Percentiles rank a stretch among this genome's conserved stretches.
These are phyloP conservation scores for Siphlonurus alternatus DNA, from an alignment of 2,888 invertebrate species.

Conservation along the genomic window DNA sequence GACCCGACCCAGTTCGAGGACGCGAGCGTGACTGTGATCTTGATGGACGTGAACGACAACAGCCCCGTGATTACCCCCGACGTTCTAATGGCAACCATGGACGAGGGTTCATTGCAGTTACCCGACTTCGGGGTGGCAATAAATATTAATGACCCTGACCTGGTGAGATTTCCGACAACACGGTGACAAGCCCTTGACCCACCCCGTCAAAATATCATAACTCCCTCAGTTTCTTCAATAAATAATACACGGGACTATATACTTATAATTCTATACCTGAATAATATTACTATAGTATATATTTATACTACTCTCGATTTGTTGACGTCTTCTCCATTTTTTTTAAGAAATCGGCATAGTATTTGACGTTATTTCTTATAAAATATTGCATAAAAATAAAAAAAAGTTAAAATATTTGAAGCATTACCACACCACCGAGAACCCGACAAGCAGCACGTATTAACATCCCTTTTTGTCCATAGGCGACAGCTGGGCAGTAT, in stretches of 20 bases:
- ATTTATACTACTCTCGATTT: no score
- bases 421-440: no score
- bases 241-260: no score
- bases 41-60: slow-evolving; percentile 48
- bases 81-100: slow-evolving; percentile 27
- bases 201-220: no score
- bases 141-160: slow-evolving; percentile 27
- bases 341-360: no score
- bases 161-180: slow-evolving; percentile 21
- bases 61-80: slow-evolving; percentile 32
- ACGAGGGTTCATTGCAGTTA: slow-evolving; percentile 36
- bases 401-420: no score
- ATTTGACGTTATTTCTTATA: no score
- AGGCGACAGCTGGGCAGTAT: slow-evolving; percentile 44
- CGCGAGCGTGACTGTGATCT: slow-evolving; percentile 17
- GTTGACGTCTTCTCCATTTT: no score
- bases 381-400: no score
- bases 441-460: background rate
- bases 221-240: no score
- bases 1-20: background rate
- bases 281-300: no score
- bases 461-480: slow-evolving; percentile 8
- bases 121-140: slow-evolving; percentile 31
- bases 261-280: no score
- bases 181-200: slow-evolving; percentile 27